Conservation (phyloP, 2,113 vertebrate species). For the Nettapus auritus region DNA sequence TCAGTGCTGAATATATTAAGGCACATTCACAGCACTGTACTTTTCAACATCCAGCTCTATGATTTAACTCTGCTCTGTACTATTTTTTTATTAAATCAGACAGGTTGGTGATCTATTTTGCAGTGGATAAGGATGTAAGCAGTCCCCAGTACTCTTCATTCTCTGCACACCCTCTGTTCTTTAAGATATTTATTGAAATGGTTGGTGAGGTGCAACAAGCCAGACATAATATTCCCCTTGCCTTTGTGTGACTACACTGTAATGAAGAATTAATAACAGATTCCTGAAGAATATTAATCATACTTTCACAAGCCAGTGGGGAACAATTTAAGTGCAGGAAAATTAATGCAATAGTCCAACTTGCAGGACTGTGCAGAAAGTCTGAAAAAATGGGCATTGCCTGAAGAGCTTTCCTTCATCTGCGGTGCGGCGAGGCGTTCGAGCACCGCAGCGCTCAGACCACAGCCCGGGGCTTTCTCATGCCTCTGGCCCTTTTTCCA, state of each 20-base stretch:
- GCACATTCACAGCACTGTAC: neutral
- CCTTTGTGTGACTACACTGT: conserved; percentile 52
- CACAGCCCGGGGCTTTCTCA: rapidly evolving
- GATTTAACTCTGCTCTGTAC: conserved; percentile 42
- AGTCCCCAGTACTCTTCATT: conserved; percentile 44
- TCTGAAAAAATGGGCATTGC: neutral
- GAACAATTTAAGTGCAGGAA: conserved; percentile 49
- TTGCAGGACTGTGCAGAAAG: neutral
- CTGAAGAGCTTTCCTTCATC: neutral
- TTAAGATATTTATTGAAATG: conserved; percentile 72
- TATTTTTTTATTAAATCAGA: conserved; percentile 50
- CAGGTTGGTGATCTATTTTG: conserved; percentile 48
- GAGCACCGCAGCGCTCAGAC: rapidly evolving
- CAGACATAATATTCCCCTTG: conserved; percentile 68
- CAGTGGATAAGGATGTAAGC: conserved; percentile 27
- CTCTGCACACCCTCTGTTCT: conserved; percentile 55
- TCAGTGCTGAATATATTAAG: conserved; percentile 47
- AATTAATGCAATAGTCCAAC: conserved; percentile 22
- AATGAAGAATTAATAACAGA: conserved; percentile 73
- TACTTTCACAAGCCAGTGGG: conserved; percentile 46
- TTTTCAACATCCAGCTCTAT: conserved; percentile 11
- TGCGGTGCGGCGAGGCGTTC: rapidly evolving
- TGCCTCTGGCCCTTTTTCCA: neutral
- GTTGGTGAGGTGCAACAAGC: conserved; percentile 69
- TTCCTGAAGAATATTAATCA: conserved; percentile 71